phyloP scores from a whole-genome alignment of 2,888 invertebrate genomes.

The Pyralis farinalis region DNA sequence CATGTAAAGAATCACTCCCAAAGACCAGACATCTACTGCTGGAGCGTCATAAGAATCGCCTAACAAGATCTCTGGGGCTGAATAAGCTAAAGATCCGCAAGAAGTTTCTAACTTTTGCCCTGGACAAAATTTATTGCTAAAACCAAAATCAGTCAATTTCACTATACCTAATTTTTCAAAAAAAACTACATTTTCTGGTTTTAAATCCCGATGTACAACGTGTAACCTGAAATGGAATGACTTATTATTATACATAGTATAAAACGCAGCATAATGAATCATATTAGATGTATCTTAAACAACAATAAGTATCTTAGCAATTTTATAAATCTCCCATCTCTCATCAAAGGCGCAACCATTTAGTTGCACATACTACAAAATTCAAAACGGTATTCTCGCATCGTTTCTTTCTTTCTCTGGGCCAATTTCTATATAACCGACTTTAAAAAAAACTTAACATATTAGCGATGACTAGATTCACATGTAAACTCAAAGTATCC shows the following conservation, averaged over 20 bases:
- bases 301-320: too few relatives aligned
- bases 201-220: constrained; percentile 92
- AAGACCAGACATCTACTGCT: constrained; percentile 99
- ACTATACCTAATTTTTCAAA: constrained; percentile 98
- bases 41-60: constrained; percentile 99
- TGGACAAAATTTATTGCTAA: constrained; percentile 97
- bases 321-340: too few relatives aligned
- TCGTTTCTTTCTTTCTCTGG: too few relatives aligned
- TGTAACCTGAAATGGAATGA: constrained; percentile 70
- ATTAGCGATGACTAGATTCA: too few relatives aligned
- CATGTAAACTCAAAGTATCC: too few relatives aligned
- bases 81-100: constrained; percentile 99
- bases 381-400: too few relatives aligned
- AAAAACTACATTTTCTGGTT: constrained; percentile 99
- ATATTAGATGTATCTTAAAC: too few relatives aligned
- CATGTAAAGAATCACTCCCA: constrained; percentile 99
- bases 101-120: constrained; percentile 98
- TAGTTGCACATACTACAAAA: too few relatives aligned
- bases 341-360: too few relatives aligned
- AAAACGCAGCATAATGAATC: too few relatives aligned
- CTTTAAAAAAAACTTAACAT: too few relatives aligned
- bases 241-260: background rate
- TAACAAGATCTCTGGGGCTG: constrained; percentile 98
- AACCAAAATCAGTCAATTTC: constrained; percentile 99
- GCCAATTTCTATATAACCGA: too few relatives aligned